Base-by-base conservation (phyloP, 2,113 vertebrate genomes). In the Hemichromis elongatus region DNA sequence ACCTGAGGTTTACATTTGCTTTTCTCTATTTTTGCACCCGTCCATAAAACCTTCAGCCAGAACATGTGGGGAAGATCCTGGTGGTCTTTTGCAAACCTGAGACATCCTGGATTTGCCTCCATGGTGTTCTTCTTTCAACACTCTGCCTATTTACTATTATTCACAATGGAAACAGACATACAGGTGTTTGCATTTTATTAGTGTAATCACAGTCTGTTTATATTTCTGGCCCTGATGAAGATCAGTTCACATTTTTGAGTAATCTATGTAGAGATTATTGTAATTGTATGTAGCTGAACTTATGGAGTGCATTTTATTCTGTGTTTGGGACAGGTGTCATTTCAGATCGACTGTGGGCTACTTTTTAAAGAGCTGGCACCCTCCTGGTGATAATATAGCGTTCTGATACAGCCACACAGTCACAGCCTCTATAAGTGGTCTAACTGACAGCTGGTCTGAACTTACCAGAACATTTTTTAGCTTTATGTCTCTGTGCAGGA, bases 401-500 rank as follows among this genome's bases (percentile, higher is more conserved):
- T 24, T 18, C 9, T 47, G 66, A 47, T 47, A 73, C 28, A 73
- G 66, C 66, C 47, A 47, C 40, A 73, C 21, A 70, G 40, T n/a
- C 70, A 68, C 63, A 75, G 16, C 45, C 26, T 57, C 21, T 13
- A 21, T 21, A 75, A 11, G 9, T 3, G 2, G 19, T 47, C 4
- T 42, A 42, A 82, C 21, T 16, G 12, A 13, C 54, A 40, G 26
- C 28, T 66, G 47, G 1, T 79, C 21, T 54, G 33, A 21, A 89
- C 97, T 97, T 79, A 99, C 99, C 97, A 99, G 96, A 80, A 99
- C 98, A 11, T 99, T 99, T 94, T 99, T 99, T 7, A 99, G 96
- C 87, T 99, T 99, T 90, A 99, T 98, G 80, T 99, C 99, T 90
- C 98, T 93, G 94, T 99, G 99, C 61, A 99, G 94, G 6, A 99